Evolutionary conservation across 2,888 invertebrate genomes (phyloP), one percentile per base, ranked within the genome.

Genomic region (Heliothis peltigera): DNA sequence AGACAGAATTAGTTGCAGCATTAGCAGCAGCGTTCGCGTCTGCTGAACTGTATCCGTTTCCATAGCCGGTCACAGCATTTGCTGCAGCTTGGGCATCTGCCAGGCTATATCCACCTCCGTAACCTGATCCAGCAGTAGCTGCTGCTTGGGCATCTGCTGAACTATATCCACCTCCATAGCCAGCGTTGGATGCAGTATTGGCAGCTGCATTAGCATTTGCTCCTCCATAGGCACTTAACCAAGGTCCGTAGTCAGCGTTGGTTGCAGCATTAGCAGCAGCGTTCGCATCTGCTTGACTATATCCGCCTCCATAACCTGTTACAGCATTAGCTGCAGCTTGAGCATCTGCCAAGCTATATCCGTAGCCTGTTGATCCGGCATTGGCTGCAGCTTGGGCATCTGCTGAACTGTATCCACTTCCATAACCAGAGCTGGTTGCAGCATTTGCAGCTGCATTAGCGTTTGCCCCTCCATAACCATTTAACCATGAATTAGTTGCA

Each of bases 331-430:
- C 44, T 0, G 42, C 51, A 2, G 66, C 58, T 43, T 62, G 52
- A 0, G 77, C 64, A n/a, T 56, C 57, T 1, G 64, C 59, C 4
- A 43, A 48, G 3, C 63, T 60, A 21, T 47, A 51, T 0, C 58
- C 71, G 4, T 52, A 48, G 10, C 39, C 51, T 43, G 39, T 28
- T 1, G 47, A 49, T 0, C 42, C 60, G 0, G 54, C 12, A 0
- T 59, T 71, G 1, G 64, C 75, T 0, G 44, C 43, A 3, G 63
- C 76, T 56, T 60, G 62, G 0, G 69, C 75, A 0, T 71, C 48
- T 1, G 64, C 70, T 0, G 71, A 57, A 8, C 79, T 72, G 17
- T 72, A 67, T 4, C 78, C 68, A 5, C 76, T 67, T 0, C 70
- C 70, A n/a, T 51, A 59, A 4, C 48, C 47, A 35, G 46, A 7